Conservation (phyloP, 2,888 invertebrate genomes). For the Lasioglossum malachurum region DNA sequence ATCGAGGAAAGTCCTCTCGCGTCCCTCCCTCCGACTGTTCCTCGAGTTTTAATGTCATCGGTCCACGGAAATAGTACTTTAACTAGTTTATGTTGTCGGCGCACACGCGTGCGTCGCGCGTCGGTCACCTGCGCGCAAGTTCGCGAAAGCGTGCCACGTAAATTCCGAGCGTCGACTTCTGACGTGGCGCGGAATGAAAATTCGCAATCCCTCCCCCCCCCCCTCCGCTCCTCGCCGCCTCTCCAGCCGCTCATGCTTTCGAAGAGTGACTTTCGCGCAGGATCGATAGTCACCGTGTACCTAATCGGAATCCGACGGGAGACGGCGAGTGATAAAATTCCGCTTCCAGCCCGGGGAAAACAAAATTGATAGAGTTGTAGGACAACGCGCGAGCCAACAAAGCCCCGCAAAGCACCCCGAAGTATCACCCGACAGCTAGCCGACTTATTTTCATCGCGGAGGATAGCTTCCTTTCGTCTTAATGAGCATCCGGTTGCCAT, state of each 20-base stretch:
- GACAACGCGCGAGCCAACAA: not conserved
- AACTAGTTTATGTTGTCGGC: conserved; percentile 58
- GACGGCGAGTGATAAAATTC: conserved; percentile 5
- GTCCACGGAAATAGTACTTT: conserved; percentile 69
- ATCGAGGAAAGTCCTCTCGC: not conserved
- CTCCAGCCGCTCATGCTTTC: not conserved
- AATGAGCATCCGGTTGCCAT: not conserved
- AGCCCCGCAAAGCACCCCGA: not conserved
- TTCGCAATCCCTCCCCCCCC: not conserved
- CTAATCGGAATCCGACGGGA: conserved; percentile 14
- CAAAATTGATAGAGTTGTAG: conserved; percentile 39
- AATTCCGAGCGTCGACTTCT: conserved; percentile 15
- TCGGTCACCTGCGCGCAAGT: conserved; percentile 46
- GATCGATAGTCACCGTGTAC: conserved; percentile 7
- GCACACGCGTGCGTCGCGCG: conserved; percentile 31
- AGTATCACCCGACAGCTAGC: not conserved
- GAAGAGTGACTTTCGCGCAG: not conserved
- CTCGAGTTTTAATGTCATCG: conserved; percentile 68
- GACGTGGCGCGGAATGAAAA: conserved; percentile 18
- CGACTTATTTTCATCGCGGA: not conserved
- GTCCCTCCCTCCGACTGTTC: not conserved
- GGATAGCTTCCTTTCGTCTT: not conserved
- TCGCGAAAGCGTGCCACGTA: conserved; percentile 20
- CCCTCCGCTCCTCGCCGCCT: too few species aligned
- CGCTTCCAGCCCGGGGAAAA: not conserved